These are phyloP conservation scores for Ctenicera cuprea DNA, from an alignment of 2,888 invertebrate genomes.

Conservation along the genomic window DNA sequence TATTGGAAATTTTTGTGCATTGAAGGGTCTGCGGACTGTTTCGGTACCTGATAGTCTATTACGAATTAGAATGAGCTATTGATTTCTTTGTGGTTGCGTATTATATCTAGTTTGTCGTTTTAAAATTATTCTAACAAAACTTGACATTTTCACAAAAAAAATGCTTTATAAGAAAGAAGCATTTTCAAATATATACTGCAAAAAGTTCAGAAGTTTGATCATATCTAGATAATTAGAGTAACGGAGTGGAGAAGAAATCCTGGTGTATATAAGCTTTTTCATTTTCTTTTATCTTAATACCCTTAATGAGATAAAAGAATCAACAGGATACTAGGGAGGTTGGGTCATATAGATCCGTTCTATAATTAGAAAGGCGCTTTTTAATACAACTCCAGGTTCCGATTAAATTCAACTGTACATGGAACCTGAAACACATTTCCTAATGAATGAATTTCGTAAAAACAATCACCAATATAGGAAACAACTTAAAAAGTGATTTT, in stretches of 20 bases:
- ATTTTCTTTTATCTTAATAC: slow-evolving; percentile 19
- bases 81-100: too few relatives aligned
- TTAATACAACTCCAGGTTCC: not conserved
- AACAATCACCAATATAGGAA: too few relatives aligned
- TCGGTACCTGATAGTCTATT: too few relatives aligned
- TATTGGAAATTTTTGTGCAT: too few relatives aligned
- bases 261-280: slow-evolving; percentile 3
- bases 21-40: too few relatives aligned
- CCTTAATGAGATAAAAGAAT: not conserved
- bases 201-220: slow-evolving; percentile 1
- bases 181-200: not conserved
- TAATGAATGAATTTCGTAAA: too few relatives aligned
- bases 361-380: slow-evolving; percentile 10
- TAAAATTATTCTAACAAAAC: too few relatives aligned
- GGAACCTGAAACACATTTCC: not conserved
- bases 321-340: slow-evolving; percentile 6
- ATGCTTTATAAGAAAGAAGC: too few relatives aligned
- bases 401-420: not conserved
- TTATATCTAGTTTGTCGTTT: too few relatives aligned
- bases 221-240: slow-evolving; percentile 16
- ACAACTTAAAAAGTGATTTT: too few relatives aligned
- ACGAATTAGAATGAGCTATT: too few relatives aligned
- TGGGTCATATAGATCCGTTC: not conserved
- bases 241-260: not conserved
- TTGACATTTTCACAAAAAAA: too few relatives aligned